Base-by-base conservation (phyloP, 1,140 invertebrate species). In the Caenorhabditis remanei region DNA sequence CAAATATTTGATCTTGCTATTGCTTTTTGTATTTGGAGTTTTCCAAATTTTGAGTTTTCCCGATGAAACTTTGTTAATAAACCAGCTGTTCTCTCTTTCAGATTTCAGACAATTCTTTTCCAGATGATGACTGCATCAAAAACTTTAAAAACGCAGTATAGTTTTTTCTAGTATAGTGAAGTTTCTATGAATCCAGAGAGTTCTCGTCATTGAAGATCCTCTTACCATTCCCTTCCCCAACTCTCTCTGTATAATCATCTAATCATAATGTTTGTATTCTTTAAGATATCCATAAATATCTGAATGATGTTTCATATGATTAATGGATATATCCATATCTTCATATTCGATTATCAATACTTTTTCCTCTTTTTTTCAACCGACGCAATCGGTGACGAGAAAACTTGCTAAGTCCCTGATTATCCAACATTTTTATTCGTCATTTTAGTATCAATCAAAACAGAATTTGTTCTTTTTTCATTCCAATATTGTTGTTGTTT, bases 31-130 rank as follows among this genome's bases (percentile, higher is more conserved):
- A 14, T 21, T 8, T 63, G 24, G 24, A 13, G 5, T 32, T 63
- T 63, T 63, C 61, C 61, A 58, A 14, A 58, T n/a, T 24, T 32
- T 32, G 32, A 32, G 32, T 32, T 32, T 32, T 32, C 32, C 32
- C 32, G 65, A 71, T 71, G 65, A 71, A 71, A 43, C 4, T 46
- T 71, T 71, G 65, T 71, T 71, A 79, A 79, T 79, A 79, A 79
- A 79, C 13, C 24, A 4, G 9, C 46, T 24, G n/a, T 71, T 71
- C 46, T 58, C 1, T 5, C n/a, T n/a, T 58, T 16, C 5, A 8
- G 16, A 58, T 5, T n/a, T 58, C 56, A 58, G 56, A 58, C 13
- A 4, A 53, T 53, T 53, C 16, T 32, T 32, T 32, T 32, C 32
- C 32, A 32, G 32, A 32, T 32, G 32, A 32, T 32, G 32, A 32